Evolutionary conservation across 1,140 invertebrate species (phyloP).

Genomic region (Glomeris maerens): DNA sequence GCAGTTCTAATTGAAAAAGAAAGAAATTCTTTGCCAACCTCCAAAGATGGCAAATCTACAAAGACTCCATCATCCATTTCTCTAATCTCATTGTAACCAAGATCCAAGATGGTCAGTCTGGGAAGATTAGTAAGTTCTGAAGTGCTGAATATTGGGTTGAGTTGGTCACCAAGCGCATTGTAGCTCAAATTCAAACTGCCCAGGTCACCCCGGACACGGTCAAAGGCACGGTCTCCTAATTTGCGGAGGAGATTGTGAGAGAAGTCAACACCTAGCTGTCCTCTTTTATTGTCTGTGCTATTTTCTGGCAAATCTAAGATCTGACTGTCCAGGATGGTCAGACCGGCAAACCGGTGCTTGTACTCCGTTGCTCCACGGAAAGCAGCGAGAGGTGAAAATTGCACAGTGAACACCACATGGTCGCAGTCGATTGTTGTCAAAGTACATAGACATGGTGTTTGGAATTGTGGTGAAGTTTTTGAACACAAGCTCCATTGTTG

Average conservation of each 20-base stretch:
- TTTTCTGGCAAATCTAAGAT: slow-evolving; percentile 45
- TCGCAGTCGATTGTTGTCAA: slow-evolving; percentile 53
- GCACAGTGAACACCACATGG: slow-evolving; percentile 57
- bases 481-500: too few species aligned
- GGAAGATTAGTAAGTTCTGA: slow-evolving; percentile 39
- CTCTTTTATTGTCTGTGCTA: too few species aligned
- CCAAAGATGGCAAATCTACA: slow-evolving; percentile 56
- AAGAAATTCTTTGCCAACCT: too few species aligned
- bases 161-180: slow-evolving; percentile 69
- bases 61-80: slow-evolving; percentile 69
- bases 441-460: neutral
- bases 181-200: slow-evolving; percentile 55
- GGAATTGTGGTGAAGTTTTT: neutral
- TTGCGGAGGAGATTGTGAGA: slow-evolving; percentile 64
- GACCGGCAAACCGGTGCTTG: slow-evolving; percentile 56
- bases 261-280: slow-evolving; percentile 60
- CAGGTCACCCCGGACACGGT: slow-evolving; percentile 46
- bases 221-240: slow-evolving; percentile 57
- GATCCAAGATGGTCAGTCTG: slow-evolving; percentile 50
- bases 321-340: slow-evolving; percentile 60
- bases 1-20: too few species aligned
- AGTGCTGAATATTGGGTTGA: slow-evolving; percentile 77
- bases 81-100: slow-evolving; percentile 60
- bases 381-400: slow-evolving; percentile 53
- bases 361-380: slow-evolving; percentile 58